Evolutionary conservation across 2,113 vertebrate genomes (phyloP).

Genomic region (Grus americana): DNA sequence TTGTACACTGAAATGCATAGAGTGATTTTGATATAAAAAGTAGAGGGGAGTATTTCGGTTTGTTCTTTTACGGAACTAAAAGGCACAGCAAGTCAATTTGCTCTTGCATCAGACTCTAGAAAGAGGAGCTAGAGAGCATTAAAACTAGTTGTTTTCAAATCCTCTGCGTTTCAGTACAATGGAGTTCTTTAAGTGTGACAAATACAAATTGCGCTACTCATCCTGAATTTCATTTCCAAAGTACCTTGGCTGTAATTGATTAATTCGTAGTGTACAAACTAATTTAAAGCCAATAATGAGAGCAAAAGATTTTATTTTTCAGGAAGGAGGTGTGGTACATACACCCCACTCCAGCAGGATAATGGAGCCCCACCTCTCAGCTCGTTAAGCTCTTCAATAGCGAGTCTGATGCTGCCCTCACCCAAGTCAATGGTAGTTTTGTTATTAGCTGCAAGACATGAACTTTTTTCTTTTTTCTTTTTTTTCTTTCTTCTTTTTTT

Average conservation of each 20-base stretch:
- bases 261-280: constrained; percentile 22
- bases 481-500: too few species aligned
- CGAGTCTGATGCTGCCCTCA: background rate
- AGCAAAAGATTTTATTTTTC: background rate
- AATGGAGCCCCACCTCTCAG: background rate
- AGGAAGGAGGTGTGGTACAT: background rate
- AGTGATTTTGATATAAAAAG: background rate
- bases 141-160: background rate
- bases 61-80: constrained; percentile 5
- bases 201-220: constrained; percentile 19
- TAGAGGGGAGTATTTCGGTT: background rate
- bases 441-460: background rate
- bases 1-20: background rate
- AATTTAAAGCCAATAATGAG: background rate
- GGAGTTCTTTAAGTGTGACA: constrained; percentile 37
- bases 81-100: background rate
- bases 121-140: constrained; percentile 20
- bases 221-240: constrained; percentile 21
- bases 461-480: background rate
- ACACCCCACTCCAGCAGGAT: background rate
- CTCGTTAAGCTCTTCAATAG: background rate
- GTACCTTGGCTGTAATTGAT: background rate
- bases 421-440: background rate
- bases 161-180: background rate
- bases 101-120: background rate